Base-by-base conservation (phyloP, 92 coral and sea anemone genomes). In the Epizoanthus scotinus region DNA sequence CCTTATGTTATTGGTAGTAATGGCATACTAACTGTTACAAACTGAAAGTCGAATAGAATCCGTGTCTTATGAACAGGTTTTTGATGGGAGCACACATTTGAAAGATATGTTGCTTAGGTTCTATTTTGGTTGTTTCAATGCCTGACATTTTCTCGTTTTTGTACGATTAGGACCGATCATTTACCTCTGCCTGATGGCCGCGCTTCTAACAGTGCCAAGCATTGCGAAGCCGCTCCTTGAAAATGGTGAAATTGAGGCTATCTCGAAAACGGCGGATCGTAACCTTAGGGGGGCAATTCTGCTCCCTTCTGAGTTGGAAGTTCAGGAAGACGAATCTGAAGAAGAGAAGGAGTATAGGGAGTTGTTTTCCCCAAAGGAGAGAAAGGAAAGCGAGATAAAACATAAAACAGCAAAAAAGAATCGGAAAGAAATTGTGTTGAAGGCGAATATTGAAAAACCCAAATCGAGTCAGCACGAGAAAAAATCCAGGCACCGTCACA, bases 401-500 rank as follows among this genome's bases (percentile, higher is more conserved):
- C 52, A 19, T 2, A 55, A 6, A 34, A 31, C n/a, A 7, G 42
- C 52, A 4, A 75, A 57, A 29, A 38, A 19, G 31, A 1, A 59
- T 13, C 53, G 29, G 3, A 22, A 62, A n/a, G 67, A 59, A 57
- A 62, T 27, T 10, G 34, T 56, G 17, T 25, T 25, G 67, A 63
- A 61, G 14, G 10, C 9, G 66, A 40, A 40, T 40, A 26, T 10
- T 31, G 26, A 64, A 20, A 34, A 2, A 18, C 28, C 29, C 19
- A 64, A 20, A 27, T 64, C 70, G 14, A 64, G 36, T 26, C 20
- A 10, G 13, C 47, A 17, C 15, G 44, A 64, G 70, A 14, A 27
- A 64, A 59, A 75, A 14, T 13, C 52, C 7, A 75, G 55, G 21
- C 67, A 20, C 34, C 56, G 54, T 22, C 67, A 58, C 27, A 75